These are phyloP conservation scores for Dunckerocampus dactyliophorus DNA, from an alignment of 2,113 vertebrate genomes.

Conservation along the genomic window DNA sequence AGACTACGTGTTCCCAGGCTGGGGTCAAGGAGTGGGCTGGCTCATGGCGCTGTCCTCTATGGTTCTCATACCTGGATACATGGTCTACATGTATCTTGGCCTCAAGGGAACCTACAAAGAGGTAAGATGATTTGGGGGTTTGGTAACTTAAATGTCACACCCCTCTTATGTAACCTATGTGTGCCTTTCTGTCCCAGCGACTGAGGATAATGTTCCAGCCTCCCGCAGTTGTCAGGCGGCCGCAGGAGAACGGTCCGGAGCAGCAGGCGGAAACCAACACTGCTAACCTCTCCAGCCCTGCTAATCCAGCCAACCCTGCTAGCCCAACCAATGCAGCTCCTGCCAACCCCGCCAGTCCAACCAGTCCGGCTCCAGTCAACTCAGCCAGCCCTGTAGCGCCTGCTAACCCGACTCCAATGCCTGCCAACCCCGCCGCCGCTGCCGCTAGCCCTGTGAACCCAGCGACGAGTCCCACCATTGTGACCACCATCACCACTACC, in stretches of 20 bases:
- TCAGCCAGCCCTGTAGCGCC: slow-evolving; percentile 44
- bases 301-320: slow-evolving; percentile 36
- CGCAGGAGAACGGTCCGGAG: slow-evolving; percentile 87
- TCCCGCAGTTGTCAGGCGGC: slow-evolving; percentile 75
- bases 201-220: slow-evolving; percentile 92
- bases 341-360: slow-evolving; percentile 33
- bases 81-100: slow-evolving; percentile 91
- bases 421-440: slow-evolving; percentile 62
- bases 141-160: neutral
- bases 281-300: slow-evolving; percentile 48
- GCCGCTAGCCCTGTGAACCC: slow-evolving; percentile 62
- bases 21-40: slow-evolving; percentile 99
- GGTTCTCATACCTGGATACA: slow-evolving; percentile 96
- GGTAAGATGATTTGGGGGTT: slow-evolving; percentile 65
- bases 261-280: slow-evolving; percentile 73
- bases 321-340: slow-evolving; percentile 26
- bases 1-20: slow-evolving; percentile 91
- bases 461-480: slow-evolving; percentile 34
- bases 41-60: slow-evolving; percentile 97
- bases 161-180: slow-evolving; percentile 5
- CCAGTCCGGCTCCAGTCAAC: slow-evolving; percentile 64
- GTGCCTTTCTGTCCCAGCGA: slow-evolving; percentile 69
- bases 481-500: slow-evolving; percentile 37
- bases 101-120: slow-evolving; percentile 96
- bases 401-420: slow-evolving; percentile 11